A percentile compares a stretch with the other conserved stretches of the same genome.
Evolutionary conservation across 2,888 invertebrate species (phyloP).

Genomic region (Stenolophus ochropezus): DNA sequence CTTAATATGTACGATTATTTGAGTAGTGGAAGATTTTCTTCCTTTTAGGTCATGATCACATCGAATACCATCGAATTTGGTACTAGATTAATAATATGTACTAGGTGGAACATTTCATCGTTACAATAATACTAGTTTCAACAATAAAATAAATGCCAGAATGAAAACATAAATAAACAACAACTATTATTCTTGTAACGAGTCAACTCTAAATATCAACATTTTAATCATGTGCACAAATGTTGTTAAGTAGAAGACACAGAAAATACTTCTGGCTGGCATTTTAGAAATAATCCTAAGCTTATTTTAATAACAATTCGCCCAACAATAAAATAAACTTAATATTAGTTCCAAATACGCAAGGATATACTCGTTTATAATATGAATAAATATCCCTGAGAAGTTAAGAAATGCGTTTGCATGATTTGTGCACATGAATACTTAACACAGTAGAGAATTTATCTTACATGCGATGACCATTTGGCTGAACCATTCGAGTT

Average conservation of each 20-base stretch:
- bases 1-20: constrained; percentile 43
- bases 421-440: constrained; percentile 51
- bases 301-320: neutral
- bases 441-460: constrained; percentile 15
- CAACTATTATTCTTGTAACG: constrained; percentile 30
- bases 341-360: constrained; percentile 25
- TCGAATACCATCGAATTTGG: constrained; percentile 35
- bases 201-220: constrained; percentile 23
- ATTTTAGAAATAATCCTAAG: neutral
- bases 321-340: neutral
- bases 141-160: neutral
- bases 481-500: constrained; percentile 32
- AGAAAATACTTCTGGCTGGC: constrained; percentile 5
- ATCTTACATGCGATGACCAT: constrained; percentile 40
- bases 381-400: constrained; percentile 54
- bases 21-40: constrained; percentile 38
- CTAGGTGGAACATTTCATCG: constrained; percentile 20
- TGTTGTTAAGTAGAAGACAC: constrained; percentile 39
- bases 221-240: constrained; percentile 45
- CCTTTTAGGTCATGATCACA: constrained; percentile 38
- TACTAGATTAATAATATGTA: constrained; percentile 34
- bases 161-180: neutral
- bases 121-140: constrained; percentile 14
- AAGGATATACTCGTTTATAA: constrained; percentile 36
- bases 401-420: constrained; percentile 44